A percentile compares a stretch with the other conserved stretches of the same genome.
These are phyloP conservation scores for Pachyuromys duprasi DNA, from an alignment of 2,797 vertebrate species.

Conservation along the genomic window DNA sequence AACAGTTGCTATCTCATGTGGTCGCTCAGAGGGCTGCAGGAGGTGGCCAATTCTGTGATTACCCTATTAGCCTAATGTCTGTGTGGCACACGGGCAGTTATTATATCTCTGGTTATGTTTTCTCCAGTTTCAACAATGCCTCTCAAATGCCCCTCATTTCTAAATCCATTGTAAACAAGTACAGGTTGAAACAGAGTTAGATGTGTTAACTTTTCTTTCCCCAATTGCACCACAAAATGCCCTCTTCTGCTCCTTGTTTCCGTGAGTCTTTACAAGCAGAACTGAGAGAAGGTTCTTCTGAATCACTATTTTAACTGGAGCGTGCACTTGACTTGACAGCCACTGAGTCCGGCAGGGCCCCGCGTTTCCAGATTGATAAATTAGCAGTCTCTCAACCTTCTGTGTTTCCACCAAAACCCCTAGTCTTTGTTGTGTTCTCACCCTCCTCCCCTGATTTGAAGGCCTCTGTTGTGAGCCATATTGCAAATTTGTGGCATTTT, in stretches of 20 bases:
- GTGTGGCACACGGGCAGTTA: not conserved
- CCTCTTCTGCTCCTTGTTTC: not conserved
- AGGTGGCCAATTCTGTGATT: not conserved
- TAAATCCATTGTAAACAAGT: conserved; percentile 52
- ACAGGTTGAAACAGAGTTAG: conserved; percentile 22
- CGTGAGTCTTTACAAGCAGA: conserved; percentile 63
- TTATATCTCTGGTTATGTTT: conserved; percentile 33
- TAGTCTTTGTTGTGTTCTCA: not conserved
- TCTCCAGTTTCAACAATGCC: conserved; percentile 20
- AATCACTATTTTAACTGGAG: conserved; percentile 68
- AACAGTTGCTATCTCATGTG: not conserved
- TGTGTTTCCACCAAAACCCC: not conserved
- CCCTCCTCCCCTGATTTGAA: conserved; percentile 16
- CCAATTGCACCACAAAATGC: not conserved
- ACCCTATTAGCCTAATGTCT: not conserved
- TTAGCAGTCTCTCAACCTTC: conserved; percentile 73
- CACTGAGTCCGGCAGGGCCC: conserved; percentile 60
- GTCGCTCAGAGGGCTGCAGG: not conserved
- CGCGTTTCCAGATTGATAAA: conserved; percentile 79
- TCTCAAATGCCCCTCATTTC: conserved; percentile 22
- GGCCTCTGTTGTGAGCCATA: conserved; percentile 64
- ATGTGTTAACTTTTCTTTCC: not conserved
- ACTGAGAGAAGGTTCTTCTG: conserved; percentile 48
- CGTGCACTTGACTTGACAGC: conserved; percentile 70
- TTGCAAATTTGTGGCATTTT: conserved; percentile 64